A percentile compares a stretch with the other conserved stretches of the same genome.
phyloP scores from a whole-genome alignment of 2,888 invertebrate genomes.

The Melinaea marsaeus region DNA sequence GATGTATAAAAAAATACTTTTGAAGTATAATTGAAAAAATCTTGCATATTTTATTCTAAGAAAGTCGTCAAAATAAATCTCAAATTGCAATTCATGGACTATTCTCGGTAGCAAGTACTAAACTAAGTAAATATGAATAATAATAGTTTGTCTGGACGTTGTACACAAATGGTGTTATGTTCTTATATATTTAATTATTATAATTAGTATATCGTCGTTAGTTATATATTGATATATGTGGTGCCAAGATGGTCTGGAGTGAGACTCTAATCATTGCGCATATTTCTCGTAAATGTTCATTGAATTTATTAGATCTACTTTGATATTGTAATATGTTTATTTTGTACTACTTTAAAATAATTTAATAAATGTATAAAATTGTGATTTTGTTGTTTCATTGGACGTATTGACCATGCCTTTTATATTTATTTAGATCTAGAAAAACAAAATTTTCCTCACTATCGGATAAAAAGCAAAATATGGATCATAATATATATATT shows the following conservation, averaged over 20 bases:
- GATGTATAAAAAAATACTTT: too few relatives aligned
- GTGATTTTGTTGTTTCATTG: conserved; percentile 22
- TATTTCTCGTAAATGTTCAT: conserved; percentile 33
- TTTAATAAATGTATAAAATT: conserved; percentile 35
- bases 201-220: conserved; percentile 10
- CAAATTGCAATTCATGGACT: too few relatives aligned
- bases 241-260: conserved; percentile 61
- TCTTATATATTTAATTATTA: too few relatives aligned
- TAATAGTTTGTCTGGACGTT: too few relatives aligned
- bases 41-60: too few relatives aligned
- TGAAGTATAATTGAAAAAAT: too few relatives aligned
- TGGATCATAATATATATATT: neutral
- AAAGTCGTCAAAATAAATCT: too few relatives aligned
- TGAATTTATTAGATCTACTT: conserved; percentile 25
- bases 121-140: too few relatives aligned
- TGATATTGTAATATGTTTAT: conserved; percentile 23
- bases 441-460: neutral
- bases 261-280: conserved; percentile 50
- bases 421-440: too few relatives aligned
- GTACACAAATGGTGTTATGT: too few relatives aligned
- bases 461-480: neutral
- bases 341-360: conserved; percentile 27
- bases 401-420: too few relatives aligned
- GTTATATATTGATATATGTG: conserved; percentile 9
- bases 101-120: too few relatives aligned